These are phyloP conservation scores for Chlorospingus flavigularis DNA, from an alignment of 2,797 vertebrate species.

Conservation along the genomic window DNA sequence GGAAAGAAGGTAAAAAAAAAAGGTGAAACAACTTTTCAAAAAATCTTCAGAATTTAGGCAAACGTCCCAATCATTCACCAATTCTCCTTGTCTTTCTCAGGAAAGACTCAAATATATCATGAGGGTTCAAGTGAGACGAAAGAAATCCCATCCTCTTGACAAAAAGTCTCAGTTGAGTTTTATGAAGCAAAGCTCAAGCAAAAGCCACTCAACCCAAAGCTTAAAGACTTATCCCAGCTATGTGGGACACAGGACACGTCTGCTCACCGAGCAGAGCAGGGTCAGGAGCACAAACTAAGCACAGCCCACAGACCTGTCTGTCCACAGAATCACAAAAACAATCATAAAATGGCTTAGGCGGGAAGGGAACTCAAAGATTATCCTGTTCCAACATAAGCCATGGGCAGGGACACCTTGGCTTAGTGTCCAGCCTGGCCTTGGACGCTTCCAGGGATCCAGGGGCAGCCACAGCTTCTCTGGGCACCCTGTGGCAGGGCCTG, in stretches of 20 bases:
- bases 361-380: not conserved
- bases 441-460: not conserved
- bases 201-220: constrained; percentile 4
- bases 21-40: not conserved
- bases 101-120: not conserved
- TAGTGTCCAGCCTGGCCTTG: rapidly evolving
- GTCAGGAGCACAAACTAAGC: not conserved
- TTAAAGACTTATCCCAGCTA: not conserved
- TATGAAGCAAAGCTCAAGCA: not conserved
- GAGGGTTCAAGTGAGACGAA: not conserved
- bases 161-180: not conserved
- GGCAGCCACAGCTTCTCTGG: not conserved
- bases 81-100: not conserved
- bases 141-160: not conserved
- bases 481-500: not conserved
- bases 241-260: not conserved
- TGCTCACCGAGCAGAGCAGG: rapidly evolving
- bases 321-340: not conserved
- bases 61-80: not conserved
- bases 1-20: not conserved
- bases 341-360: not conserved
- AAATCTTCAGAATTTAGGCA: not conserved
- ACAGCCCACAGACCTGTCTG: not conserved
- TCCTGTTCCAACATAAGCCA: rapidly evolving
- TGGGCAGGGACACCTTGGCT: not conserved